These are phyloP conservation scores for Indicator indicator DNA, from an alignment of 2,113 vertebrate species.

Conservation along the genomic window DNA sequence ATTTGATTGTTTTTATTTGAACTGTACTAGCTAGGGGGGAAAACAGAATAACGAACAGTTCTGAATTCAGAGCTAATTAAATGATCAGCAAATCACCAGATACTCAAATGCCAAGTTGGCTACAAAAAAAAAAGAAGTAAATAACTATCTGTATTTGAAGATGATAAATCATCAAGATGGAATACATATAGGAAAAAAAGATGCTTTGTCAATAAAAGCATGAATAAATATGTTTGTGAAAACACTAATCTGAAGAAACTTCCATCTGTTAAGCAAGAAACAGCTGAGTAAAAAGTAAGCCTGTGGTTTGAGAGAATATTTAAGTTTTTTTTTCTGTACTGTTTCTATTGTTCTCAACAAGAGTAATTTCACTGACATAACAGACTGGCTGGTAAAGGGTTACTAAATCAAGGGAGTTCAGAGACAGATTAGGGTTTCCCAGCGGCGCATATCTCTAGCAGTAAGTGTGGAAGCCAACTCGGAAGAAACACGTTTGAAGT, in stretches of 20 bases:
- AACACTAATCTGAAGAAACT: background rate
- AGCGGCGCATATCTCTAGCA: conserved; percentile 78
- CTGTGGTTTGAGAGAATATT: background rate
- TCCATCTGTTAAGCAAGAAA: background rate
- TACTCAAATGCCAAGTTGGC: background rate
- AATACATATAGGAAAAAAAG: background rate
- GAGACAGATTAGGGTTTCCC: conserved; percentile 77
- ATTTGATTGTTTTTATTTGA: background rate
- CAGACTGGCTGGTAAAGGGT: conserved; percentile 72
- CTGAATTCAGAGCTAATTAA: background rate
- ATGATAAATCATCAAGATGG: background rate
- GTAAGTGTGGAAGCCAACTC: conserved; percentile 80
- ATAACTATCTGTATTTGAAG: background rate
- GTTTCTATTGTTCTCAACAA: conserved; percentile 9
- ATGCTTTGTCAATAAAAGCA: background rate
- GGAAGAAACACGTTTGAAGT: conserved; percentile 85
- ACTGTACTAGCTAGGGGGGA: background rate
- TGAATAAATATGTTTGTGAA: background rate
- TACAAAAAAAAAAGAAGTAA: background rate
- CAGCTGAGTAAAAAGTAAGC: background rate
- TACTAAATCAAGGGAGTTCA: conserved; percentile 74
- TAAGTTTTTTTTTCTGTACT: background rate
- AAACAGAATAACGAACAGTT: background rate
- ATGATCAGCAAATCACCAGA: background rate
- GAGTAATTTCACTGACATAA: background rate